Conservation (phyloP, 2,113 vertebrate species). For the Leptocoma aspasia region DNA sequence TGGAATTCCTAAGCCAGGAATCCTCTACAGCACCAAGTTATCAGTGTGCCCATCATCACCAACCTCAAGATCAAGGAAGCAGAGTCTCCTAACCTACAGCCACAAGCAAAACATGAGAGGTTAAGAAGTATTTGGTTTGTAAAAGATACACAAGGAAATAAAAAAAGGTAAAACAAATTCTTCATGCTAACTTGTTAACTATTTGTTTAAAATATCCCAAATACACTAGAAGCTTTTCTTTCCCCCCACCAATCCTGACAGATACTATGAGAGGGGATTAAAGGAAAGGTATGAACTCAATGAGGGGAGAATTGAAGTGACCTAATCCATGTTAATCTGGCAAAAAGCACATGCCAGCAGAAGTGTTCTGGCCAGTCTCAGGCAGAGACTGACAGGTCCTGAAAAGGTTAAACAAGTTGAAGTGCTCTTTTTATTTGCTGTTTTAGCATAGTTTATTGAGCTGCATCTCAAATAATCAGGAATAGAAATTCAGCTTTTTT, state of each 20-base stretch:
- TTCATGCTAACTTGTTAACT: accelerated
- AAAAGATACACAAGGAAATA: not conserved
- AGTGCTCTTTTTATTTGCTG: not conserved
- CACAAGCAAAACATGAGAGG: accelerated
- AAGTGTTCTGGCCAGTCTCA: not conserved
- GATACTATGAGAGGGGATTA: not conserved
- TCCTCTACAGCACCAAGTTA: not conserved
- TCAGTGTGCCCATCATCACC: not conserved
- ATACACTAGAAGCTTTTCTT: not conserved
- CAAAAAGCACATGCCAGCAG: not conserved
- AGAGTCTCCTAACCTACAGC: not conserved
- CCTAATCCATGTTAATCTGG: not conserved
- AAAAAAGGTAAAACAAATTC: not conserved
- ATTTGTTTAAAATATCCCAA: not conserved
- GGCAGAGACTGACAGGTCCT: not conserved
- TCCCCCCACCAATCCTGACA: not conserved
- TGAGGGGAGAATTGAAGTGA: not conserved
- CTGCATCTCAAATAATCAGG: not conserved
- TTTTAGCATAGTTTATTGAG: not conserved
- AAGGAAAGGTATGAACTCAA: not conserved
- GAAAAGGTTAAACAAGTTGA: not conserved
- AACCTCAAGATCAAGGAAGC: not conserved
- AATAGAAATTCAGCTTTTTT: not conserved
- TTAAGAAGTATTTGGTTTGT: not conserved
- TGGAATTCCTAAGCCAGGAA: not conserved